Percentiles rank a stretch among this genome's conserved stretches.
These are phyloP conservation scores for Cirrhinus mrigala DNA, from an alignment of 2,797 vertebrate genomes.

Conservation along the genomic window DNA sequence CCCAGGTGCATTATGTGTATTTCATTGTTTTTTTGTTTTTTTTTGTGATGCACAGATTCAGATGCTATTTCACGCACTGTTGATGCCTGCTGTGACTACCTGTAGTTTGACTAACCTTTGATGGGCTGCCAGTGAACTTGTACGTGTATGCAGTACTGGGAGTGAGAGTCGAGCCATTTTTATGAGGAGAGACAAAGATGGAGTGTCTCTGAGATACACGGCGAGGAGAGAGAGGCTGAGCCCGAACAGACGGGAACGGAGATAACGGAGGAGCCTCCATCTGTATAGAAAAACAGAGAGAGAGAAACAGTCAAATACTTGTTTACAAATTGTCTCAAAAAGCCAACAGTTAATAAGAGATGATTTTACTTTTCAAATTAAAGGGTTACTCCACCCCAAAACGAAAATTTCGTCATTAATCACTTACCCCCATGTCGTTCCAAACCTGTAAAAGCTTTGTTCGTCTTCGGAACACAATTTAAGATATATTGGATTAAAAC, in stretches of 20 bases:
- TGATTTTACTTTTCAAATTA: too few species aligned
- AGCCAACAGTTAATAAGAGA: not conserved
- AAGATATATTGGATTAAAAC: too few species aligned
- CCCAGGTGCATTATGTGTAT: not conserved
- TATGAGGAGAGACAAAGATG: slow-evolving; percentile 92
- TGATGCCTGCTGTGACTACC: not conserved
- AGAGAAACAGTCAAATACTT: not conserved
- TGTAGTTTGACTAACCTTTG: slow-evolving; percentile 80
- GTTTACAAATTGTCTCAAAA: not conserved
- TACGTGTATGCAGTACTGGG: slow-evolving; percentile 86
- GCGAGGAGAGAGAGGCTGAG: slow-evolving; percentile 89
- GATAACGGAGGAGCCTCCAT: slow-evolving; percentile 89
- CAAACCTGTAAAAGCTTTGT: too few species aligned
- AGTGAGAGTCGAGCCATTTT: slow-evolving; percentile 82
- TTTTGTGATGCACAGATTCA: not conserved
- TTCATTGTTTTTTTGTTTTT: not conserved
- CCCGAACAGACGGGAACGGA: slow-evolving; percentile 89
- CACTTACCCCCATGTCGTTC: too few species aligned
- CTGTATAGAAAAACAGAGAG: slow-evolving; percentile 68
- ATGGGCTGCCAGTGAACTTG: slow-evolving; percentile 91
- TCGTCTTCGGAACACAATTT: too few species aligned
- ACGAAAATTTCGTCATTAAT: too few species aligned
- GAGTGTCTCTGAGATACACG: slow-evolving; percentile 92
- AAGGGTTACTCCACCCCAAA: too few species aligned
- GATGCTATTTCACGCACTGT: too few species aligned